Base-by-base conservation (phyloP, 2,113 vertebrate species). In the Nothoprocta pentlandii region DNA sequence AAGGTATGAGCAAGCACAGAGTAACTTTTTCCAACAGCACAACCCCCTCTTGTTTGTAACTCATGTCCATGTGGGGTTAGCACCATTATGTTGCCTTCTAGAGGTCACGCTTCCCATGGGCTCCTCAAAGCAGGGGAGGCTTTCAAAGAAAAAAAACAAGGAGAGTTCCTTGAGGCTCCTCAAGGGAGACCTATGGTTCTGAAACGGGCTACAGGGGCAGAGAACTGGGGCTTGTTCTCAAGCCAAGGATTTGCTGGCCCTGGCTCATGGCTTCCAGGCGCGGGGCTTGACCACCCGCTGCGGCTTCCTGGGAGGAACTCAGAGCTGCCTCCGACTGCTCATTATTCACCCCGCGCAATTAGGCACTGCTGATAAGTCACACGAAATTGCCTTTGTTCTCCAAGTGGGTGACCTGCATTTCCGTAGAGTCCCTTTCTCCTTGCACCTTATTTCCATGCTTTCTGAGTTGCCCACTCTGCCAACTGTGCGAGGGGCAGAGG, bases 371-470 rank as follows among this genome's bases (percentile, higher is more conserved):
- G 86, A 73, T 94, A 95, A 97, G 93, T 76, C 92, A 92, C 77
- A 80, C 0, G 10, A 84, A 96, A 97, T 95, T 95, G 95, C 92
- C 93, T 97, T 95, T 96, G 95, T 96, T 95, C 96, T 95, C 88
- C 74, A 90, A 82, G 41, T 83, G 85, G 68, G 82, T 87, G 93
- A 95, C 90, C 86, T 87, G 53, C 6, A 1, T 92, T 89, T 80
- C 92, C 46, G 0, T 1, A 49, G 70, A 90, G 77, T 67, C 77
- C 44, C 59, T 86, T 93, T 92, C 42, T 26, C 74, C 74, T 59
- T 77, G 77, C 62, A 46, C 46, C 5, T 84, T 76, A 75, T 63
- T 58, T 58, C 75, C 0, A 1, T 28, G 30, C 22, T 51, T n/a
- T 53, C 30, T 6, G 23, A 81, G 53, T 8, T 58, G 36, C 26